Evolutionary conservation across 2,888 invertebrate genomes (phyloP).

Genomic region (Eurytoma adleriae): DNA sequence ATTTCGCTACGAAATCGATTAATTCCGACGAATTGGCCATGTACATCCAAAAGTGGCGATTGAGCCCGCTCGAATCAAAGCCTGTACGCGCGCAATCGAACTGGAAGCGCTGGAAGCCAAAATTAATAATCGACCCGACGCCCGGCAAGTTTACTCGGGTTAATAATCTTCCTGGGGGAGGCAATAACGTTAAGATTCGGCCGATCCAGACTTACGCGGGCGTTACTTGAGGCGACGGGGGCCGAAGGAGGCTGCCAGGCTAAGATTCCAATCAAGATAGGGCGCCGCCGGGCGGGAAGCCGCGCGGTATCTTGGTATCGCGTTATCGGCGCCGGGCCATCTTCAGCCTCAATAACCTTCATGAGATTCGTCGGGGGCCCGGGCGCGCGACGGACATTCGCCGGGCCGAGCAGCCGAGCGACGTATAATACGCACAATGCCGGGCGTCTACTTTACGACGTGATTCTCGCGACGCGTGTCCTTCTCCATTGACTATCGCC

Average conservation of each 20-base stretch:
- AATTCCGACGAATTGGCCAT: too few species aligned
- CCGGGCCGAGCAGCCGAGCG: conserved; percentile 36
- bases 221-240: conserved; percentile 23
- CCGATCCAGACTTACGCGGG: conserved; percentile 43
- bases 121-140: conserved; percentile 46
- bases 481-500: conserved; percentile 2
- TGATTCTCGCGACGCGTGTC: conserved; percentile 37
- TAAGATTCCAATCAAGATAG: conserved; percentile 72
- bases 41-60: too few species aligned
- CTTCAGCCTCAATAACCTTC: conserved; percentile 69
- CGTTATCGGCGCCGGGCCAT: conserved; percentile 66
- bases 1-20: too few species aligned
- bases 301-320: conserved; percentile 64
- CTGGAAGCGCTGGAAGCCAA: too few species aligned
- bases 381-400: conserved; percentile 37
- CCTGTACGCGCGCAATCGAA: too few species aligned
- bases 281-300: conserved; percentile 57
- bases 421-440: background rate
- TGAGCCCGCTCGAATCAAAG: too few species aligned
- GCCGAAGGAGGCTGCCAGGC: conserved; percentile 50
- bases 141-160: background rate
- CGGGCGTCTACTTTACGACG: conserved; percentile 47
- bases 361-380: conserved; percentile 59
- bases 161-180: conserved; percentile 43
- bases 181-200: conserved; percentile 44